Percentiles rank a stretch among this genome's conserved stretches.
These are phyloP conservation scores for Ageneiosus marmoratus DNA, from an alignment of 2,113 vertebrate genomes.

Conservation along the genomic window DNA sequence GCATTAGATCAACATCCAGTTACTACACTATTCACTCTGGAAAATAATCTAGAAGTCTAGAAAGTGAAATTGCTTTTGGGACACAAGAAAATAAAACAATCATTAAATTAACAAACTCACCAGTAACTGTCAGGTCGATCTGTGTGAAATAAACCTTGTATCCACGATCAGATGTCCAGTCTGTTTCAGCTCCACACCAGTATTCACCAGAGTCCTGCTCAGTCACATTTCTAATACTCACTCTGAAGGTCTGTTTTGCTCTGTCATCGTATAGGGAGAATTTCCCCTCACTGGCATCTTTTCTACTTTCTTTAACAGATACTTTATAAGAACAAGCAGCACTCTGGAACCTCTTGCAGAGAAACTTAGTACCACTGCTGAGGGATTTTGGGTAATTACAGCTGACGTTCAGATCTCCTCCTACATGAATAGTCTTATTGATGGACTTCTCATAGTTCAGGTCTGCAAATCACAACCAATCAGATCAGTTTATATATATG, in stretches of 20 bases:
- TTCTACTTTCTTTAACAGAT: neutral
- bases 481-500: slow-evolving; percentile 26
- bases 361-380: neutral
- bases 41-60: neutral
- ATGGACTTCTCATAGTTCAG: too few species aligned
- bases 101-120: slow-evolving; percentile 28
- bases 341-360: slow-evolving; percentile 7
- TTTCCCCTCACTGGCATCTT: neutral
- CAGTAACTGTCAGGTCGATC: slow-evolving; percentile 4
- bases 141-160: slow-evolving; percentile 19
- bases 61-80: neutral
- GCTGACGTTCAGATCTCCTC: too few species aligned
- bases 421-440: too few species aligned
- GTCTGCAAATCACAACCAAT: too few species aligned
- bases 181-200: slow-evolving; percentile 12
- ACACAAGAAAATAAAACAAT: too few species aligned
- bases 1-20: neutral
- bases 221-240: neutral
- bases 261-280: slow-evolving; percentile 25
- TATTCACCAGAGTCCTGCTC: slow-evolving; percentile 21
- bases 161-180: neutral
- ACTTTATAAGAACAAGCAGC: neutral
- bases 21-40: neutral
- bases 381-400: slow-evolving; percentile 34
- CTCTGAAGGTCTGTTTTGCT: neutral